phyloP scores from a whole-genome alignment of 1,140 invertebrate genomes.

The Sinella curviseta region DNA sequence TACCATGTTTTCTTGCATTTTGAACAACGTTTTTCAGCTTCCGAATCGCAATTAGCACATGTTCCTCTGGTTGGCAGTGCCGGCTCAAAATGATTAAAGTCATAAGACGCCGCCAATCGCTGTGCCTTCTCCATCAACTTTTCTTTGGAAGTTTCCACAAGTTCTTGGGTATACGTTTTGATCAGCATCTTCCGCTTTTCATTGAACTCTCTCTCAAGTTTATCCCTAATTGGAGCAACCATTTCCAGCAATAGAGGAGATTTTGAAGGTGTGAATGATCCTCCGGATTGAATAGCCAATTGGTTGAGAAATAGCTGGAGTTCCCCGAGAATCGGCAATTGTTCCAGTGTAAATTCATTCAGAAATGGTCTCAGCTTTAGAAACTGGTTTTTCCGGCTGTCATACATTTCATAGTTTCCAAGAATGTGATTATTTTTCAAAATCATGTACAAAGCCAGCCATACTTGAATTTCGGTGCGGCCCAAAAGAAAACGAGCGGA shows the following conservation, averaged over 20 bases:
- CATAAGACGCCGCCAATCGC: constrained; percentile 52
- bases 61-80: constrained; percentile 50
- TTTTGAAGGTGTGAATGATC: constrained; percentile 50
- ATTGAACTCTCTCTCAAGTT: constrained; percentile 30
- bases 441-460: constrained; percentile 70
- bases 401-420: constrained; percentile 65
- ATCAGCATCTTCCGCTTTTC: constrained; percentile 30
- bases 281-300: constrained; percentile 53
- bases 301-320: constrained; percentile 69
- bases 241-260: constrained; percentile 62
- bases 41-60: constrained; percentile 56
- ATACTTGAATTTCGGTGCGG: constrained; percentile 69
- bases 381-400: constrained; percentile 65
- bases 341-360: constrained; percentile 68
- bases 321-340: constrained; percentile 71
- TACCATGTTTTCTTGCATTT: constrained; percentile 59
- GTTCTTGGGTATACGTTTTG: constrained; percentile 30
- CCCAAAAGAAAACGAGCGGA: constrained; percentile 52
- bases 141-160: constrained; percentile 30
- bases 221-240: constrained; percentile 53
- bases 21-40: constrained; percentile 58
- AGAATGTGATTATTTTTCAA: constrained; percentile 60
- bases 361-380: constrained; percentile 65
- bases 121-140: constrained; percentile 39
- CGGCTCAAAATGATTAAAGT: constrained; percentile 57